A percentile compares a stretch with the other conserved stretches of the same genome.
These are phyloP conservation scores for Ammodytes dubius DNA, from an alignment of 2,113 vertebrate genomes.

Conservation along the genomic window DNA sequence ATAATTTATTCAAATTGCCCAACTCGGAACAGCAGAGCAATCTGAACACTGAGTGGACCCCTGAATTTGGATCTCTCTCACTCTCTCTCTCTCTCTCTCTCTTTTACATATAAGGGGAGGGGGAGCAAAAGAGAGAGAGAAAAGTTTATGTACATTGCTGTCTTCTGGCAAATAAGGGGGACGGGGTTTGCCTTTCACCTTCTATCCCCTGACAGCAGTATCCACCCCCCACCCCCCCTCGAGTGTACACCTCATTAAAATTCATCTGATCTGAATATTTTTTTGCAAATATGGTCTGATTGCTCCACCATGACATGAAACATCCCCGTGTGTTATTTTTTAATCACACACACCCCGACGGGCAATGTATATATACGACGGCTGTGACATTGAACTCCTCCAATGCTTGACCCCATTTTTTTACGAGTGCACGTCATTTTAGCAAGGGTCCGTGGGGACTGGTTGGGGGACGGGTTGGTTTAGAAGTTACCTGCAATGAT, in stretches of 20 bases:
- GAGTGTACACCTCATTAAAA: constrained; percentile 99
- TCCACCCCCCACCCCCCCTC: constrained; percentile 83
- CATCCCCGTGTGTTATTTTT: constrained; percentile 92
- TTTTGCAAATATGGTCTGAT: constrained; percentile 98
- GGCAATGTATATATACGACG: constrained; percentile 92
- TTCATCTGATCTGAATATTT: constrained; percentile 98
- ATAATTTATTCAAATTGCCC: constrained; percentile 99
- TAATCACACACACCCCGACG: constrained; percentile 94
- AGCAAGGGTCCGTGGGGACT: background rate
- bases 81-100: constrained; percentile 41
- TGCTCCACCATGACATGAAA: constrained; percentile 95
- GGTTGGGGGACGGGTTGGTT: constrained; percentile 22
- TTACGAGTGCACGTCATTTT: constrained; percentile 75
- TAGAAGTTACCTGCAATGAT: constrained; percentile 79
- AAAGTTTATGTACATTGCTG: constrained; percentile 96
- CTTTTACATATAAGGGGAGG: constrained; percentile 62
- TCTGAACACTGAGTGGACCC: constrained; percentile 97
- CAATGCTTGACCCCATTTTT: constrained; percentile 90
- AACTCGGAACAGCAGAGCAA: constrained; percentile 99
- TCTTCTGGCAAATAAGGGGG: constrained; percentile 97
- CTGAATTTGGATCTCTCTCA: constrained; percentile 87
- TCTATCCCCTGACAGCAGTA: constrained; percentile 90
- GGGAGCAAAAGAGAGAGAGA: constrained; percentile 83
- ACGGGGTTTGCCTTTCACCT: constrained; percentile 85
- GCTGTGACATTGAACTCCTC: constrained; percentile 90